Base-by-base conservation (phyloP, 2,888 invertebrate species). In the Nomada ruficornis region DNA sequence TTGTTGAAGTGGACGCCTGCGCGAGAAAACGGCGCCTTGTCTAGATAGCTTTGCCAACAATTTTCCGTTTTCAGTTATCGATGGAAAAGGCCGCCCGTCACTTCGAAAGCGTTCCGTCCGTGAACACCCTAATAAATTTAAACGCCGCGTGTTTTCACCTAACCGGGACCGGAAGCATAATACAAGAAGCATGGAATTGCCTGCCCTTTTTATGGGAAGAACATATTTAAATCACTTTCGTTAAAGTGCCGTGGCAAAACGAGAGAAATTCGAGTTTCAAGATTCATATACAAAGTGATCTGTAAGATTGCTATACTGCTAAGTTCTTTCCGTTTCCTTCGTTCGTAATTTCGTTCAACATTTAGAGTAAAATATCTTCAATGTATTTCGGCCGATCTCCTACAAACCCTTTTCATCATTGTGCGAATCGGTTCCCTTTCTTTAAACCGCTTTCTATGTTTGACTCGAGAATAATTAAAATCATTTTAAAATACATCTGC, bases 61-160 rank as follows among this genome's bases (percentile, higher is more conserved):
- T 88, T 86, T 88, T 88, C 90, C 89, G 85, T 86, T 86, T 86
- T 90, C 90, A 90, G 90, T 90, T 84, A 88, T 78, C 84, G 80
- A 83, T 82, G 81, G 87, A 82, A 86, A 89, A 89, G 85, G 82
- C 68, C 83, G 81, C 79, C 77, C 54, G 75, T 59, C 79, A 65
- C 64, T 47, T 47, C 67, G 85, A 71, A 74, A 65, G 78, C 69
- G 67, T 65, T 69, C 67, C 57, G 63, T 57, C 50, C 13, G 44
- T 68, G 60, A 60, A 74, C 47, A 50, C 36, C 52, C 44, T 52
- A 36, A 62, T 64, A 13, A 59, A 20, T 26, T 55, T 18, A 11
- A 42, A 50, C 7, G 26, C 20, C 47, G 62, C 20, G 54, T 7
- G 15, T 20, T 70, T 42, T 47, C 5, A 2, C 23, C 15, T 44